Evolutionary conservation across 2,888 invertebrate species (phyloP), one percentile per base, ranked within the genome.

Genomic region (Meloe dianella): DNA sequence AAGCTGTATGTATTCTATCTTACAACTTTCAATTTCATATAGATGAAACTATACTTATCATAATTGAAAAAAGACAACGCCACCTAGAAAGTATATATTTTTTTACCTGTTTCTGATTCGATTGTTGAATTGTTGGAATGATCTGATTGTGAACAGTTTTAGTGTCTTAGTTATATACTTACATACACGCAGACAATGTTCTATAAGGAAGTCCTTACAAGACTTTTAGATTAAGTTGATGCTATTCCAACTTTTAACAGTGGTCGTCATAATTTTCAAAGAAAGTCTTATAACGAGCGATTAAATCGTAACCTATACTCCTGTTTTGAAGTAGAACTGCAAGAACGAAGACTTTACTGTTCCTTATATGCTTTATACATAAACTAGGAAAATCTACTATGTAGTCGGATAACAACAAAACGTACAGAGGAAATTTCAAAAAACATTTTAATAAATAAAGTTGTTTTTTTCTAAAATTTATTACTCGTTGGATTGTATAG

Each of bases 231-330:
- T 58, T 32, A 22, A 58, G n/a, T 35, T 58, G 58, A 58, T 58
- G 8, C 32, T 58, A 58, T 58, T 58, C 32, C 22, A 58, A 58
- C 58, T n/a, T 58, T 58, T 35, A 47, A 35, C 58, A 58, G 58
- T 58, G 58, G 58, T 58, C 58, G 58, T 58, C 58, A 58, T 58
- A 58, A 58, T 58, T 58, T 30, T 58, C 58, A 58, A 20, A 57
- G n/a, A 30, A 57, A 41, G 58, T 58, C 32, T 58, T 58, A 32
- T 30, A 58, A 58, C 58, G 58, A 58, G 30, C 58, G 58, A 58
- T 58, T 32, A 58, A 58, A 58, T 58, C 58, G 35, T 58, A 58
- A 58, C 58, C 58, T 58, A 58, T 58, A 58, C 32, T 35, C 32
- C 47, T 47, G 20, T 47, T 47, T 47, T 30, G 58, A 30, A 58